These are phyloP conservation scores for Martes martes DNA, from an alignment of 2,113 vertebrate species.

Conservation along the genomic window DNA sequence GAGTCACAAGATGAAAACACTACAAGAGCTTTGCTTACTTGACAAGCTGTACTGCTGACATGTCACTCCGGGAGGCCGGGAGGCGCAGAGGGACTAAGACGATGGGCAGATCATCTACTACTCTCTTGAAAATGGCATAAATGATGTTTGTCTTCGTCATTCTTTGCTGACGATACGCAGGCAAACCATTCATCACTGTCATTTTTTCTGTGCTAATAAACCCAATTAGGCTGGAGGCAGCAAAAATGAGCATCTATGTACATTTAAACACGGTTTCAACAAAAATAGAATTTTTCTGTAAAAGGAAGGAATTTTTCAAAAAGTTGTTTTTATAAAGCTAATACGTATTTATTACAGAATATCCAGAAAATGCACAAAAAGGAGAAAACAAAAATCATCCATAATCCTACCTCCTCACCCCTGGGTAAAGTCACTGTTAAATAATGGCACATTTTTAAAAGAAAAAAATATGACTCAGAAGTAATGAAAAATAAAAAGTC, in stretches of 20 bases:
- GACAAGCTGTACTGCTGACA: not conserved
- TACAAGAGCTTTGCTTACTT: not conserved
- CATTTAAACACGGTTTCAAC: not conserved
- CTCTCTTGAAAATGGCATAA: not conserved
- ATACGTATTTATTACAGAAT: not conserved
- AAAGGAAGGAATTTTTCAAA: not conserved
- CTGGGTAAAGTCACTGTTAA: not conserved
- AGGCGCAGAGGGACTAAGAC: not conserved
- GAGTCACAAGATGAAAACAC: slow-evolving; percentile 12
- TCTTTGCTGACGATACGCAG: not conserved
- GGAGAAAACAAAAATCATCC: not conserved
- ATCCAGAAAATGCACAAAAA: not conserved
- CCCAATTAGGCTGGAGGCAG: not conserved
- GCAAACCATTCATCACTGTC: not conserved
- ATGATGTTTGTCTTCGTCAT: not conserved
- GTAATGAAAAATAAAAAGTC: not conserved
- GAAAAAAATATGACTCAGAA: not conserved
- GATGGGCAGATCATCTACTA: not conserved
- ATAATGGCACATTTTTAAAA: not conserved
- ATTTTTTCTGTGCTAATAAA: not conserved
- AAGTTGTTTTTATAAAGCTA: not conserved
- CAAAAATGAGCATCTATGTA: not conserved
- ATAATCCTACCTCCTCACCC: not conserved
- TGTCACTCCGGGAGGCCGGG: not conserved
- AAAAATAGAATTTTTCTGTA: not conserved